Evolutionary conservation across 2,797 vertebrate genomes (phyloP).

Genomic region (Enteromius unitaeniatus): DNA sequence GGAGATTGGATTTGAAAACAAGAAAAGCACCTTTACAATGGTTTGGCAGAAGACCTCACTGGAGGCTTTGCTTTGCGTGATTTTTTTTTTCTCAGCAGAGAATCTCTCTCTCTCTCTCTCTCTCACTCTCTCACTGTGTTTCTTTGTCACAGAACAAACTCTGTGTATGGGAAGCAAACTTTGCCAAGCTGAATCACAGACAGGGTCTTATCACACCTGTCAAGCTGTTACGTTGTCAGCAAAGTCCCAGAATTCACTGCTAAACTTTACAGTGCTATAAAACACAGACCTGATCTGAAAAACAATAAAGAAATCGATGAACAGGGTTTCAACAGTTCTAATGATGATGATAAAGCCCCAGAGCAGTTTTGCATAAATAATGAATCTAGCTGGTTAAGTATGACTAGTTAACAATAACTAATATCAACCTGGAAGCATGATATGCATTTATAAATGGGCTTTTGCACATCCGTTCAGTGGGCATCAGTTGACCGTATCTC

Average conservation of each 20-base stretch:
- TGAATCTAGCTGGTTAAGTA: background rate
- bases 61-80: background rate
- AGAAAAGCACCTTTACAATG: slow-evolving; percentile 3
- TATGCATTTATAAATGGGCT: background rate
- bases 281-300: background rate
- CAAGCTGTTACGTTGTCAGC: slow-evolving; percentile 12
- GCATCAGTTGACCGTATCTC: background rate
- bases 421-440: background rate
- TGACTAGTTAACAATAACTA: background rate
- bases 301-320: background rate
- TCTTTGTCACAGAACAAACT: slow-evolving; percentile 9
- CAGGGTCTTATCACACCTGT: slow-evolving; percentile 13
- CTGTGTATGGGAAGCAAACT: background rate
- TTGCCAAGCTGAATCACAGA: slow-evolving; percentile 3
- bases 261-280: background rate
- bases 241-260: background rate
- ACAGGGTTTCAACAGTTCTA: background rate
- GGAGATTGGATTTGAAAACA: background rate
- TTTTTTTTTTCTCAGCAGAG: background rate
- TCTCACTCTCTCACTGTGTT: background rate
- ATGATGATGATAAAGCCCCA: background rate
- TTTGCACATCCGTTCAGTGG: background rate
- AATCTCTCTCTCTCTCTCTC: background rate
- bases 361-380: background rate
- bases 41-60: background rate